phyloP scores from a whole-genome alignment of 1,140 invertebrate species.

The Megalopta genalis region DNA sequence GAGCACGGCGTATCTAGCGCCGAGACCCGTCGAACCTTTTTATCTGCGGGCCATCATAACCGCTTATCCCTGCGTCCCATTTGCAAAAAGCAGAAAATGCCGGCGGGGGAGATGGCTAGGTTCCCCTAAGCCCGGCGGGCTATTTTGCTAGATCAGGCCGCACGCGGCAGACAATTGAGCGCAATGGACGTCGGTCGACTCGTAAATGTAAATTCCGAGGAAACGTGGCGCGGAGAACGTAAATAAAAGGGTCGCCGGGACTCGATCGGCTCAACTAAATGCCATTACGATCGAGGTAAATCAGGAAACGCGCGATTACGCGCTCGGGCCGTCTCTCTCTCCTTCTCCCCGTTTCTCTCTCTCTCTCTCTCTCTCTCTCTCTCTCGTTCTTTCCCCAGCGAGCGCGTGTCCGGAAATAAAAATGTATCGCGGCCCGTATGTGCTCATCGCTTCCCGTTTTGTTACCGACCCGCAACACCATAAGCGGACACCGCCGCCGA shows the following conservation, averaged over 20 bases:
- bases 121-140: background rate
- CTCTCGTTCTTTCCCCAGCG: too few relatives aligned
- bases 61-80: background rate
- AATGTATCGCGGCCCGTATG: slow-evolving; percentile 22
- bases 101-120: background rate
- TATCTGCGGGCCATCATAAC: background rate
- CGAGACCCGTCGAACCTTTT: background rate
- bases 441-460: slow-evolving; percentile 8
- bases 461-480: slow-evolving; percentile 17
- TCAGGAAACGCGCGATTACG: slow-evolving; percentile 39
- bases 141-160: background rate
- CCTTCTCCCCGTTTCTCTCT: too few relatives aligned
- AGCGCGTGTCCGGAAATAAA: slow-evolving; percentile 12
- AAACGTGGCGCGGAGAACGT: background rate
- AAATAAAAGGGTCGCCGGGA: slow-evolving; percentile 18
- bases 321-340: too few relatives aligned
- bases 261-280: background rate
- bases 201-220: slow-evolving; percentile 24
- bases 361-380: too few relatives aligned
- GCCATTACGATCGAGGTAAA: slow-evolving; percentile 40
- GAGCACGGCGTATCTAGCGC: too few relatives aligned
- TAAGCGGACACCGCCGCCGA: slow-evolving; percentile 15
- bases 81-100: background rate
- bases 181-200: background rate
- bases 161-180: background rate